Conservation (phyloP, 2,888 invertebrate species). For the Andricus quercusramuli region DNA sequence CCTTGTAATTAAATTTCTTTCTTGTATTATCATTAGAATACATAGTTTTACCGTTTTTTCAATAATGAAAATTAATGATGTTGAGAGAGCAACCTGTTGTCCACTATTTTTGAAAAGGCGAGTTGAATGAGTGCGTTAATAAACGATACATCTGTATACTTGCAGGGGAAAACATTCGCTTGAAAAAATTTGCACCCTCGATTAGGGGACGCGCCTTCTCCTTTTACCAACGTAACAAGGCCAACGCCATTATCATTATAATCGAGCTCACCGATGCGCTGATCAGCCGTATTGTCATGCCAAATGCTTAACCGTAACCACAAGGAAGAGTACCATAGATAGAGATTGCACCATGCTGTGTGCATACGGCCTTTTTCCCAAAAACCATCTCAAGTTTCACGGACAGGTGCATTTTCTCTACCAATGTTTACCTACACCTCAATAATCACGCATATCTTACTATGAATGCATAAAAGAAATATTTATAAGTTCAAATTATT, state of each 20-base stretch:
- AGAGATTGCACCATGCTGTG: slow-evolving; percentile 47
- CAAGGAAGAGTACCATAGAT: slow-evolving; percentile 43
- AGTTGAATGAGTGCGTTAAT: slow-evolving; percentile 69
- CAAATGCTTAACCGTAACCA: slow-evolving; percentile 71
- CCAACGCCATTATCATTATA: slow-evolving; percentile 75
- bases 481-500: no score
- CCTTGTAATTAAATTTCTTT: neutral
- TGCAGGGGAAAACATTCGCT: slow-evolving; percentile 63
- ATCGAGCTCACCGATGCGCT: slow-evolving; percentile 75
- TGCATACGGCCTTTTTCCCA: slow-evolving; percentile 4
- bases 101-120: slow-evolving; percentile 66
- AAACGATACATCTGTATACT: slow-evolving; percentile 75
- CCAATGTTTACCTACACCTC: neutral
- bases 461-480: neutral
- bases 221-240: slow-evolving; percentile 57
- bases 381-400: slow-evolving; percentile 22
- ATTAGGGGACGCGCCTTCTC: slow-evolving; percentile 61
- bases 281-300: slow-evolving; percentile 76
- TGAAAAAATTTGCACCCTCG: slow-evolving; percentile 67
- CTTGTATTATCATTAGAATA: neutral
- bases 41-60: neutral
- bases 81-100: slow-evolving; percentile 75
- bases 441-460: neutral
- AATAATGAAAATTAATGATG: slow-evolving; percentile 65
- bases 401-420: slow-evolving; percentile 17